phyloP scores from a whole-genome alignment of 2,797 vertebrate genomes.

The Ambastaia sidthimunki region DNA sequence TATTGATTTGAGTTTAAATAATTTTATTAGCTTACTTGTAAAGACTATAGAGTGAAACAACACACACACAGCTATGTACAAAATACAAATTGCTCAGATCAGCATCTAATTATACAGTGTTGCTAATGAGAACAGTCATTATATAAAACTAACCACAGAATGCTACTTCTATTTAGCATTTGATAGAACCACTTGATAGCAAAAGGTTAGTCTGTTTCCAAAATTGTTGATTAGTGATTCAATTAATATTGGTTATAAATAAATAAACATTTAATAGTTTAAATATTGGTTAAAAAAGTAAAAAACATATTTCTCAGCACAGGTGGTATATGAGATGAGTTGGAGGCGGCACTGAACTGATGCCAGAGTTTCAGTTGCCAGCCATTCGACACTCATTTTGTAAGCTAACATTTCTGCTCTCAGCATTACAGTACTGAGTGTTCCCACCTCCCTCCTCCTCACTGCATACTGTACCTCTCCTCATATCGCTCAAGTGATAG shows the following conservation, averaged over 20 bases:
- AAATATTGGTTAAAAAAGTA: background rate
- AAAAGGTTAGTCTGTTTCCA: background rate
- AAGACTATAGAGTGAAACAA: too few species aligned
- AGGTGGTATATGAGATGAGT: constrained; percentile 31
- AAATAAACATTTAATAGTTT: background rate
- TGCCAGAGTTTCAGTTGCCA: constrained; percentile 8
- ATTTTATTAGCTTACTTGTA: too few species aligned
- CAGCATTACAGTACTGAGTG: constrained; percentile 31
- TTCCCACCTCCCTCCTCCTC: constrained; percentile 46
- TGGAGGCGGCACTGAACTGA: constrained; percentile 14
- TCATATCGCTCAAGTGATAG: constrained; percentile 21
- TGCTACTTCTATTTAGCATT: background rate
- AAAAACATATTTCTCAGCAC: constrained; percentile 14
- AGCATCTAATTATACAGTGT: background rate
- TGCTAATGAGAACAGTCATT: background rate
- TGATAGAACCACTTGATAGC: background rate
- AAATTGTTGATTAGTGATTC: background rate
- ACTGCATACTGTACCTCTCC: constrained; percentile 24
- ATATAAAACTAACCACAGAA: background rate
- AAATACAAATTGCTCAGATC: background rate
- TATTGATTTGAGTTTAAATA: background rate
- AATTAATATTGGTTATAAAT: background rate
- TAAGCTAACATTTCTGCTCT: constrained; percentile 36
- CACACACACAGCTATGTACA: background rate
- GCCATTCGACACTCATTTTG: constrained; percentile 1